Percentiles rank a stretch among this genome's conserved stretches.
Conservation (phyloP, 2,113 vertebrate genomes). For the Megaptera novaeangliae region DNA sequence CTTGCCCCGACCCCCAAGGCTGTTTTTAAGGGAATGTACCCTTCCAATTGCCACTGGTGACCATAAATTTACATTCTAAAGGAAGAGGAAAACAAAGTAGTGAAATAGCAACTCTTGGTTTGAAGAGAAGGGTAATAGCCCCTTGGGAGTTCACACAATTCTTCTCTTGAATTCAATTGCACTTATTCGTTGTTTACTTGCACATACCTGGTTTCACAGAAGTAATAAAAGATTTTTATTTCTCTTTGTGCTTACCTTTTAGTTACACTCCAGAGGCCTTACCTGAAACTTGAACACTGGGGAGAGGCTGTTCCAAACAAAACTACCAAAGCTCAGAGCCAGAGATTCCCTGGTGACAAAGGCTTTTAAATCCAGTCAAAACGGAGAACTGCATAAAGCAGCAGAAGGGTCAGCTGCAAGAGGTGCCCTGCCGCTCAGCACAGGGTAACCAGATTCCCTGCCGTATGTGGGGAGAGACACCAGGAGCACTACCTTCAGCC, state of each 20-base stretch:
- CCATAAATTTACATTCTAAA: not conserved
- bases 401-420: not conserved
- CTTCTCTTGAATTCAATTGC: not conserved
- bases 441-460: not conserved
- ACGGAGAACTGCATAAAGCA: not conserved
- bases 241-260: constrained; percentile 21
- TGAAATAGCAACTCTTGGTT: not conserved
- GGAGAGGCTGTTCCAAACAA: constrained; percentile 26
- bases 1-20: not conserved
- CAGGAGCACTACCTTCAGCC: not conserved
- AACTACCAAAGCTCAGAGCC: constrained; percentile 10
- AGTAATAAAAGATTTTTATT: constrained; percentile 30
- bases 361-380: not conserved
- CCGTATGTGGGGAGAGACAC: not conserved
- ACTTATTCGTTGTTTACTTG: not conserved
- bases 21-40: not conserved
- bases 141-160: not conserved
- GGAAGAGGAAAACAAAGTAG: not conserved
- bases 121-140: not conserved
- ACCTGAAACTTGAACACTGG: constrained; percentile 46
- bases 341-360: constrained; percentile 40
- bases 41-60: not conserved
- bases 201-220: not conserved
- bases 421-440: not conserved
- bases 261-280: constrained; percentile 10